A percentile compares a stretch with the other conserved stretches of the same genome.
Conservation (phyloP, 2,113 vertebrate genomes). For the Neogobius melanostomus region DNA sequence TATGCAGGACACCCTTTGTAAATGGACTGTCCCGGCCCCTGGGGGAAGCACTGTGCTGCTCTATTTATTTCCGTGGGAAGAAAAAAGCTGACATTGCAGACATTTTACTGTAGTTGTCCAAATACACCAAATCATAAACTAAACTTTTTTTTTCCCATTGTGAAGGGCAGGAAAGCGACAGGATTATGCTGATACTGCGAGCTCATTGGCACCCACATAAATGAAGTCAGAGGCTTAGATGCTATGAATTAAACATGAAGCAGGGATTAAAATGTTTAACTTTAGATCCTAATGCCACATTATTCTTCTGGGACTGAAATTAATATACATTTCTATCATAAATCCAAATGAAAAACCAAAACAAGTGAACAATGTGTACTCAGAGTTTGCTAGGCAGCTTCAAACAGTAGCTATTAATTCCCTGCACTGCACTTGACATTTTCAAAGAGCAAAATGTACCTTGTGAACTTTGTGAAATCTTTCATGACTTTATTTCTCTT, state of each 20-base stretch:
- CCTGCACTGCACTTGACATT: neutral
- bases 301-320: neutral
- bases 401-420: neutral
- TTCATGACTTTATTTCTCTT: neutral
- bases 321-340: neutral
- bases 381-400: neutral
- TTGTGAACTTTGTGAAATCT: neutral
- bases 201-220: conserved; percentile 14
- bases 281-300: too few relatives aligned
- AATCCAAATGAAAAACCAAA: too few relatives aligned
- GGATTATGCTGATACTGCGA: conserved; percentile 13
- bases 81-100: conserved; percentile 52
- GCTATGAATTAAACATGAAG: conserved; percentile 35
- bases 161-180: conserved; percentile 39
- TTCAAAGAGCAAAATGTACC: neutral
- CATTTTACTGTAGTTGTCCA: conserved; percentile 13
- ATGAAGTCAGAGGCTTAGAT: conserved; percentile 25
- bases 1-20: neutral
- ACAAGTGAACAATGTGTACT: too few relatives aligned
- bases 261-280: conserved; percentile 5
- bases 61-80: conserved; percentile 22
- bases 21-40: conserved; percentile 18
- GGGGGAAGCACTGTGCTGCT: conserved; percentile 14
- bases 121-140: conserved; percentile 15
- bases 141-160: neutral